Evolutionary conservation across 2,113 vertebrate species (phyloP).

Genomic region (Chinchilla lanigera): DNA sequence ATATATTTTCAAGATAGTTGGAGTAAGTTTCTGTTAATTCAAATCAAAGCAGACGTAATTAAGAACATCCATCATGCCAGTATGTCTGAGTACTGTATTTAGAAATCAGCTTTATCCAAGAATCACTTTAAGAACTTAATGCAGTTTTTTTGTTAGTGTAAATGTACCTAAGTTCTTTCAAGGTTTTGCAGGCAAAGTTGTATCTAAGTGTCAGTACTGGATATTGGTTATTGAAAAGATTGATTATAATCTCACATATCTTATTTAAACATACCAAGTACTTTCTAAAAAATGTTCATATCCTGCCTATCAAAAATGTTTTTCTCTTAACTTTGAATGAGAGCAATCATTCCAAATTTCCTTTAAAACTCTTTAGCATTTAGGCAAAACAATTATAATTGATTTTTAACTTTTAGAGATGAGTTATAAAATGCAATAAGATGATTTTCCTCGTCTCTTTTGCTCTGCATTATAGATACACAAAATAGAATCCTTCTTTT

Average conservation of each 20-base stretch:
- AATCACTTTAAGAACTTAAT: neutral
- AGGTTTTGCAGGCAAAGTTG: neutral
- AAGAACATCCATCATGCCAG: neutral
- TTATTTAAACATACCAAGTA: neutral
- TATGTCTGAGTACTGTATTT: neutral
- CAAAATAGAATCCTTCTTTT: neutral
- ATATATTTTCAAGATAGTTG: neutral
- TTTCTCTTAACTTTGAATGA: neutral
- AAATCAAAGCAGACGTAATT: neutral
- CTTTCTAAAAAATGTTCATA: neutral
- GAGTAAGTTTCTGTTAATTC: neutral
- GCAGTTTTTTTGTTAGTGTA: neutral
- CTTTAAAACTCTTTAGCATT: neutral
- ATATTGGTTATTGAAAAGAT: neutral
- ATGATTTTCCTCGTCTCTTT: neutral
- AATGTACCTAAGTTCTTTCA: neutral
- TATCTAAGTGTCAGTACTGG: neutral
- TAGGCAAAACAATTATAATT: neutral
- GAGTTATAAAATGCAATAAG: neutral
- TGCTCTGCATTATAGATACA: neutral
- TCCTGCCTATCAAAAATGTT: neutral
- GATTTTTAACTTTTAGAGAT: neutral
- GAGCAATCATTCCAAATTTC: neutral
- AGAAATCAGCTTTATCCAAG: neutral
- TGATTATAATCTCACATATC: neutral